Base-by-base conservation (phyloP, 2,888 invertebrate species). In the Heliconius cydno region DNA sequence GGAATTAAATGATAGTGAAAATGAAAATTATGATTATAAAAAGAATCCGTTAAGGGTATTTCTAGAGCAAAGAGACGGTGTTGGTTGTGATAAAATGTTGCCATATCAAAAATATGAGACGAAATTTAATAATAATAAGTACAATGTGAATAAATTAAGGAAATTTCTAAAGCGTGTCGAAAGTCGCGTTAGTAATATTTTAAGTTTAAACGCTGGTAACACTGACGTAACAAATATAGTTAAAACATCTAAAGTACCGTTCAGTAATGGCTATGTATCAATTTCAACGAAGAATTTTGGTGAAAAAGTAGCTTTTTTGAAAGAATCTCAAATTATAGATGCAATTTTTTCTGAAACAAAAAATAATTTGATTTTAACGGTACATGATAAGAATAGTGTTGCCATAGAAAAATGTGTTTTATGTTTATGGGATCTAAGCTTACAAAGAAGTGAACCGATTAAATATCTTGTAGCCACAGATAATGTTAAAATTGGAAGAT, bases 61-160 rank as follows among this genome's bases (percentile, higher is more conserved):
- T 83, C 89, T 95, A n/a, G 94, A 95, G 85, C 94, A 95, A 79
- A 94, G 90, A 89, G 86, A 93, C 87, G 95, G 94, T 81, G 92
- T 86, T 10, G 94, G 95, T 2, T 78, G 85, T 3, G 88, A 89
- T 46, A 85, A 87, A 87, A 90, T 92, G 86, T 86, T 94, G 86
- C 90, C 92, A 83, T 88, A 89, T 75, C 89, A 90, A 79, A 87
- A 79, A 9, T 94, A 93, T 67, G 89, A 90, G 84, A 82, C 83
- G 0, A 93, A 91, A 87, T 84, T 93, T 83, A 91, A 90, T 83
- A 87, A 86, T n/a, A 89, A 85, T 30, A 85, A 90, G 15, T 92
- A 86, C 52, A 90, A 89, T 79, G 82, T 84, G 0, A 83, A 86
- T 38, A 90, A 87, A 83, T 80, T 94, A 28, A 86, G 86, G 0